Percentiles rank a stretch among this genome's conserved stretches.
Conservation (phyloP, 2,888 invertebrate species). For the Copidosoma aretas region DNA sequence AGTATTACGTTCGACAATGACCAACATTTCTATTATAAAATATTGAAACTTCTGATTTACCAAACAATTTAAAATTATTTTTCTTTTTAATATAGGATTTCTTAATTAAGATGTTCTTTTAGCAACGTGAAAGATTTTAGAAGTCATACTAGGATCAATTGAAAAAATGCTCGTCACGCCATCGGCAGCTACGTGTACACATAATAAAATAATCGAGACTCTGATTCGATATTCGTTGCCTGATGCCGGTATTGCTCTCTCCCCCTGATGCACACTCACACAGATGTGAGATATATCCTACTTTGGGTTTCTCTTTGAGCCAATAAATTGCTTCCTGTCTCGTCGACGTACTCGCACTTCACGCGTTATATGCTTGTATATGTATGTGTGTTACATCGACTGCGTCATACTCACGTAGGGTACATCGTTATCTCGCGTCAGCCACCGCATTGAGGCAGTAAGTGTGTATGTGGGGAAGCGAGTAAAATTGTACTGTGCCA, state of each 20-base stretch:
- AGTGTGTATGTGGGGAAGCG: neutral
- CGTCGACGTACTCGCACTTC: neutral
- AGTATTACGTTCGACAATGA: too few relatives aligned
- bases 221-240: constrained; percentile 29
- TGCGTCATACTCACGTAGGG: neutral
- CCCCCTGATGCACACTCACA: neutral
- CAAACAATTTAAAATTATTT: too few relatives aligned
- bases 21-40: too few relatives aligned
- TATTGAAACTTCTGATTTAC: too few relatives aligned
- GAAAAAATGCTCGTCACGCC: too few relatives aligned
- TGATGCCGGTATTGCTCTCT: neutral
- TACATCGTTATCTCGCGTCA: neutral
- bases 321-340: constrained; percentile 56
- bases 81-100: too few relatives aligned
- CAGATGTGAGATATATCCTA: constrained; percentile 25
- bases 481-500: neutral
- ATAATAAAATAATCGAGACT: constrained; percentile 28
- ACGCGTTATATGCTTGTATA: neutral
- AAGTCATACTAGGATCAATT: too few relatives aligned
- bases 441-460: neutral
- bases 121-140: too few relatives aligned
- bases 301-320: constrained; percentile 45
- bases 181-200: neutral
- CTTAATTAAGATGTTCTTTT: too few relatives aligned
- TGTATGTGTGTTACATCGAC: neutral